Evolutionary conservation across 2,888 invertebrate species (phyloP).

Genomic region (Tridacna gigas): DNA sequence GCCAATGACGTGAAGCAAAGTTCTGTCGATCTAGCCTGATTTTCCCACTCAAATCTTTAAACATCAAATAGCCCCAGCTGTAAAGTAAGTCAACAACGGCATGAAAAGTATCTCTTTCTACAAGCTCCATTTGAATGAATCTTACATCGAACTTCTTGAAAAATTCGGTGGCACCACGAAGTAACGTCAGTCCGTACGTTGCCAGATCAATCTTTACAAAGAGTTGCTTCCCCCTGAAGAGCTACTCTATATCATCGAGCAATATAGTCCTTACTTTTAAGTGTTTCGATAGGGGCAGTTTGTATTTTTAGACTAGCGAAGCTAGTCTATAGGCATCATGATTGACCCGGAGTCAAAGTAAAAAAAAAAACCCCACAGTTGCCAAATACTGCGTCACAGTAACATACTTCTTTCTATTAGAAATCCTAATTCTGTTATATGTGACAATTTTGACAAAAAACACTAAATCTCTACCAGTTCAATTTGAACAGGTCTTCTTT

Average conservation of each 20-base stretch:
- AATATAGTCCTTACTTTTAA: background rate
- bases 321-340: too few species aligned
- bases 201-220: background rate
- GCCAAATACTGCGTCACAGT: too few species aligned
- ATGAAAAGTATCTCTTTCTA: background rate
- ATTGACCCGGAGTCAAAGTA: too few species aligned
- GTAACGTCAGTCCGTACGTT: background rate
- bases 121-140: conserved; percentile 1
- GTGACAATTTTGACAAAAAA: too few species aligned
- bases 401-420: too few species aligned
- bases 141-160: background rate
- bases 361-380: too few species aligned
- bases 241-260: conserved; percentile 1
- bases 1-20: background rate
- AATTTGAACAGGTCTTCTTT: too few species aligned
- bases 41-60: background rate
- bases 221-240: background rate
- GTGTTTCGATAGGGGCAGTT: background rate
- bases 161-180: background rate
- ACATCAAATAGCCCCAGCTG: conserved; percentile 5
- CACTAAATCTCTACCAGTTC: too few species aligned
- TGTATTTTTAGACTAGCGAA: too few species aligned
- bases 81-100: background rate
- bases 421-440: too few species aligned
- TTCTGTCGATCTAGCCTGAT: background rate